phyloP scores from a whole-genome alignment of 2,888 invertebrate species.

The Synanthedon tipuliformis region DNA sequence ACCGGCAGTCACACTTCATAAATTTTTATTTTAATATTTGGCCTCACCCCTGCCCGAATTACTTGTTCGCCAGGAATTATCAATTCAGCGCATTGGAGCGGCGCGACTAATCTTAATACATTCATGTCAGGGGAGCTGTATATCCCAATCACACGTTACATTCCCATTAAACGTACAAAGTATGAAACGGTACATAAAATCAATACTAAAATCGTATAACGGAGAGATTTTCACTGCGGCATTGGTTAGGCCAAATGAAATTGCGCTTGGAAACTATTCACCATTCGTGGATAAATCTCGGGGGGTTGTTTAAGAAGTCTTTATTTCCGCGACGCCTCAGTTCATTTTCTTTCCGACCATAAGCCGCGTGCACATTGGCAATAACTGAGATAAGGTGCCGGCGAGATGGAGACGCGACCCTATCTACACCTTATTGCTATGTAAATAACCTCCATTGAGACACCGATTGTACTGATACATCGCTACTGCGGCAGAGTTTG shows the following conservation, averaged over 20 bases:
- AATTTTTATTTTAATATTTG: conserved; percentile 65
- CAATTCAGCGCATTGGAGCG: conserved; percentile 9
- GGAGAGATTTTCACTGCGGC: too few relatives aligned
- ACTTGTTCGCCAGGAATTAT: conserved; percentile 7
- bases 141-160: conserved; percentile 7
- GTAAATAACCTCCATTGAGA: conserved; percentile 65
- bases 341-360: conserved; percentile 55
- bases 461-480: conserved; percentile 49
- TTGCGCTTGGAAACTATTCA: background rate
- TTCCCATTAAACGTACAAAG: too few relatives aligned
- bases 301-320: conserved; percentile 43
- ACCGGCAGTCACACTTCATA: conserved; percentile 52
- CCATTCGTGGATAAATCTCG: conserved; percentile 37
- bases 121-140: conserved; percentile 11
- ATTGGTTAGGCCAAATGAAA: too few relatives aligned
- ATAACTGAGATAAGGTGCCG: conserved; percentile 54
- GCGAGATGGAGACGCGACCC: conserved; percentile 36
- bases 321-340: conserved; percentile 38
- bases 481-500: conserved; percentile 59
- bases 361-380: conserved; percentile 57
- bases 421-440: conserved; percentile 61
- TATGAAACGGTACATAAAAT: too few relatives aligned
- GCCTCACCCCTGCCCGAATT: conserved; percentile 19
- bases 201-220: too few relatives aligned
- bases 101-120: conserved; percentile 26